These are phyloP conservation scores for Ormyrus thymus DNA, from an alignment of 2,888 invertebrate genomes.

Conservation along the genomic window DNA sequence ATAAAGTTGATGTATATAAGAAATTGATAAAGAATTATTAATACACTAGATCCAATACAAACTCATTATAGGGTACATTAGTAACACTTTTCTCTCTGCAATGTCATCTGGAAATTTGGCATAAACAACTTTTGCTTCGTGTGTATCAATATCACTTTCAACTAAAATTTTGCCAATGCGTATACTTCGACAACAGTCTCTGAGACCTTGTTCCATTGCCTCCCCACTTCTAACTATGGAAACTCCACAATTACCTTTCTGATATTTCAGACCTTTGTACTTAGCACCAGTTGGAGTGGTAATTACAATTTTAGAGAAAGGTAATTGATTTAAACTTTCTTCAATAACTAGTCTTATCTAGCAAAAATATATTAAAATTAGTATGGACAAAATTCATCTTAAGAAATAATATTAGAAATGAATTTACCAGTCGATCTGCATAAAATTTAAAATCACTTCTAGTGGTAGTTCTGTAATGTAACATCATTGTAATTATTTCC, in stretches of 20 bases:
- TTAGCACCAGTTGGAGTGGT: slow-evolving; percentile 94
- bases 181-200: slow-evolving; percentile 98
- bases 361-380: slow-evolving; percentile 12
- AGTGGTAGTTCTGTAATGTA: slow-evolving; percentile 85
- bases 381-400: not conserved
- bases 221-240: slow-evolving; percentile 96
- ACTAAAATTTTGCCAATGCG: slow-evolving; percentile 98
- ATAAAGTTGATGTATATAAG: not conserved
- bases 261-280: slow-evolving; percentile 95
- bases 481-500: not conserved
- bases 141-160: slow-evolving; percentile 96
- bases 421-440: slow-evolving; percentile 90
- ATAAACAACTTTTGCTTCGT: slow-evolving; percentile 97
- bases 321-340: slow-evolving; percentile 97
- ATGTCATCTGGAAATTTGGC: slow-evolving; percentile 98
- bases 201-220: slow-evolving; percentile 96
- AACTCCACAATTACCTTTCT: slow-evolving; percentile 98
- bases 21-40: not conserved
- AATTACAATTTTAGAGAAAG: slow-evolving; percentile 92
- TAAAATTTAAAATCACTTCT: slow-evolving; percentile 99
- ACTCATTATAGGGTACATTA: slow-evolving; percentile 99
- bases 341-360: slow-evolving; percentile 96
- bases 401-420: slow-evolving; percentile 6
- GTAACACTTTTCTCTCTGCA: slow-evolving; percentile 87
- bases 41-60: slow-evolving; percentile 66